Percentiles rank a stretch among this genome's conserved stretches.
These are phyloP conservation scores for Castor canadensis DNA, from an alignment of 2,113 vertebrate genomes.

Conservation along the genomic window DNA sequence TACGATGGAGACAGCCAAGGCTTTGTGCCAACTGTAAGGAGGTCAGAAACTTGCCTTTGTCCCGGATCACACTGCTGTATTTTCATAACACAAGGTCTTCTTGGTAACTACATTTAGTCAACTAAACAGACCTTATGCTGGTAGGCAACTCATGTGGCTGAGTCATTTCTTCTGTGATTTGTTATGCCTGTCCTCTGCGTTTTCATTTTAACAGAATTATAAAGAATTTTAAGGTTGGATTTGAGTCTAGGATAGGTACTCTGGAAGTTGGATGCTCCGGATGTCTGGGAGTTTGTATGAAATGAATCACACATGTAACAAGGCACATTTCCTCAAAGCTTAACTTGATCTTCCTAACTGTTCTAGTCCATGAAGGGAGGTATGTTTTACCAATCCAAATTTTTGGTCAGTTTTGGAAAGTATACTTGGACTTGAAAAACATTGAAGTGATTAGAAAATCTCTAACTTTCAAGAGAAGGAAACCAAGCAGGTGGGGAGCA, in stretches of 20 bases:
- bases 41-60: not conserved
- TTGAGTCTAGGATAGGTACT: not conserved
- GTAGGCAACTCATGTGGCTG: too few relatives aligned
- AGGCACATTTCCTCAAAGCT: not conserved
- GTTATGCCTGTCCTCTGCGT: not conserved
- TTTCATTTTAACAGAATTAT: not conserved
- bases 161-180: not conserved
- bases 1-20: too few relatives aligned
- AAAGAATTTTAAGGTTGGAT: not conserved
- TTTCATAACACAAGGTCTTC: not conserved
- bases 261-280: not conserved
- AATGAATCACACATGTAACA: fast-evolving
- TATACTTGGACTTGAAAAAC: not conserved
- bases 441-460: not conserved
- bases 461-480: not conserved
- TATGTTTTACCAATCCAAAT: not conserved
- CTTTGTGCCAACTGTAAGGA: fast-evolving
- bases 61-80: fast-evolving
- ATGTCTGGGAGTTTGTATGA: fast-evolving
- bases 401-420: not conserved
- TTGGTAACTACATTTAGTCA: not conserved
- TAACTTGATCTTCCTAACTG: fast-evolving
- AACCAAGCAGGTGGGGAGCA: not conserved
- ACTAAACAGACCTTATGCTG: not conserved
- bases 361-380: not conserved